Percentiles rank a stretch among this genome's conserved stretches.
Evolutionary conservation across 2,113 vertebrate genomes (phyloP).

Genomic region (Leucopsar rothschildi): DNA sequence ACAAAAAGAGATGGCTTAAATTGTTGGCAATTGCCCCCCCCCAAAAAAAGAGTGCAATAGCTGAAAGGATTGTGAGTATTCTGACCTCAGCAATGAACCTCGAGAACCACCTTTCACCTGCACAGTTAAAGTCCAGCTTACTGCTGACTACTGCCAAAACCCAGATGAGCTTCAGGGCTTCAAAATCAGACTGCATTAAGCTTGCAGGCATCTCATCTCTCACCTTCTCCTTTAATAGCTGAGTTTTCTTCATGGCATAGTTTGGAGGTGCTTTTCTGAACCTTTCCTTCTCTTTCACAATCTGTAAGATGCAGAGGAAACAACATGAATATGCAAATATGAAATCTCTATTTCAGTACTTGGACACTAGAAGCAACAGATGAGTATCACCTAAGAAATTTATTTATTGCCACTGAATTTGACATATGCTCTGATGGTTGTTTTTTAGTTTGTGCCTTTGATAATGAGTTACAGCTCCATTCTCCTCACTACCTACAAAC

Average conservation of each 20-base stretch:
- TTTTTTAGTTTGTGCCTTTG: not conserved
- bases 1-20: not conserved
- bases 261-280: conserved; percentile 97
- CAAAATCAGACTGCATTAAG: not conserved
- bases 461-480: not conserved
- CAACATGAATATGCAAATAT: not conserved
- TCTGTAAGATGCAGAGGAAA: conserved; percentile 72
- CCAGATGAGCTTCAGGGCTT: not conserved
- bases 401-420: not conserved
- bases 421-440: not conserved
- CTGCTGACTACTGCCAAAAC: not conserved
- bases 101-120: not conserved
- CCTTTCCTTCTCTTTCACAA: conserved; percentile 97
- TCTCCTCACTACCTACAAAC: not conserved
- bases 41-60: not conserved
- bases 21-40: not conserved
- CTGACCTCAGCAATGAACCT: not conserved
- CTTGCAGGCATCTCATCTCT: not conserved
- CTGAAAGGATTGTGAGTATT: not conserved
- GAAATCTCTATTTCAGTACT: not conserved
- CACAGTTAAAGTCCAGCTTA: not conserved
- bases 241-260: conserved; percentile 99
- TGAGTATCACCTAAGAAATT: not conserved
- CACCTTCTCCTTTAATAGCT: conserved; percentile 97
- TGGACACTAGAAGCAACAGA: not conserved